phyloP scores from a whole-genome alignment of 2,888 invertebrate genomes.

The Drosophila leonis region DNA sequence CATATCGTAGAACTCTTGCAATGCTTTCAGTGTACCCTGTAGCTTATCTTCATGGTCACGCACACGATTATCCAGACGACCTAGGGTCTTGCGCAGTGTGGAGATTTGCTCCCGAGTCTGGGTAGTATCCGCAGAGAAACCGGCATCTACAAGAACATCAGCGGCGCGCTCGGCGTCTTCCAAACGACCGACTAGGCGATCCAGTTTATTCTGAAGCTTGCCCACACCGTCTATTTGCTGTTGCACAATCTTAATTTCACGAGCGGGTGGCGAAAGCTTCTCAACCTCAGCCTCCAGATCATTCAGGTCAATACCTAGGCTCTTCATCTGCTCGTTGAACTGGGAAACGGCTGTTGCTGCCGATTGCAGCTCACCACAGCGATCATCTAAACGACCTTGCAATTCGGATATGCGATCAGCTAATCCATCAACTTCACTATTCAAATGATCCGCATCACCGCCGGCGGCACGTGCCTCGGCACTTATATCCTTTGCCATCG shows the following conservation, averaged over 20 bases:
- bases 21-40: constrained; percentile 90
- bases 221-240: constrained; percentile 93
- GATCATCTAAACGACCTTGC: constrained; percentile 91
- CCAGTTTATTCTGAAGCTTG: constrained; percentile 89
- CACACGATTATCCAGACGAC: constrained; percentile 92
- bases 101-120: constrained; percentile 93
- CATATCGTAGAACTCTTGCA: constrained; percentile 94
- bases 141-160: constrained; percentile 92
- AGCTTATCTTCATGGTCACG: constrained; percentile 92
- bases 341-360: constrained; percentile 94
- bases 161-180: constrained; percentile 90
- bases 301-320: constrained; percentile 90
- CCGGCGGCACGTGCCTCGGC: constrained; percentile 91
- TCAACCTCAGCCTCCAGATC: constrained; percentile 94
- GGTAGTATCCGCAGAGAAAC: constrained; percentile 93
- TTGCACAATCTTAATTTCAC: constrained; percentile 94
- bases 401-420: constrained; percentile 92
- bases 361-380: constrained; percentile 92
- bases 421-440: constrained; percentile 92
- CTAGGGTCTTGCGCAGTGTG: constrained; percentile 91
- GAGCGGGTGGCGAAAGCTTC: constrained; percentile 93
- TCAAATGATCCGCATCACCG: constrained; percentile 91
- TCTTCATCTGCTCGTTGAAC: constrained; percentile 95
- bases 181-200: constrained; percentile 88
- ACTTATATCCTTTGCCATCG: constrained; percentile 90